Conservation (phyloP, 2,888 invertebrate species). For the Diadegma fenestrale region DNA sequence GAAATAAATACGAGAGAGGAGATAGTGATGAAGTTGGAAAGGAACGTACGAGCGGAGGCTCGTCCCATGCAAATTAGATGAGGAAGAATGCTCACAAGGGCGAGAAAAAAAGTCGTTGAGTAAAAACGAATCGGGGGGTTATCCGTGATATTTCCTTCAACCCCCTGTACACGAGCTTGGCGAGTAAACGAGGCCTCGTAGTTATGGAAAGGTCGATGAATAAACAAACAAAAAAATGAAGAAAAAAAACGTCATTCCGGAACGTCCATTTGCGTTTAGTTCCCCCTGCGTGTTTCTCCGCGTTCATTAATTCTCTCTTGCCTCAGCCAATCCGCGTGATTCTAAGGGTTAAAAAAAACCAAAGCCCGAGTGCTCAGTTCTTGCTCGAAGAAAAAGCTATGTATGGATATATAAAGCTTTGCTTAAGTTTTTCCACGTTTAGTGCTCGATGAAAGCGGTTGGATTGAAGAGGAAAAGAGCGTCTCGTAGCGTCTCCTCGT, state of each 20-base stretch:
- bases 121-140: slow-evolving; percentile 14
- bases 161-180: slow-evolving; percentile 23
- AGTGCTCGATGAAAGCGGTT: slow-evolving; percentile 16
- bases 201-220: background rate
- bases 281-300: slow-evolving; percentile 30
- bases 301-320: slow-evolving; percentile 54
- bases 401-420: slow-evolving; percentile 4
- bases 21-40: slow-evolving; percentile 5
- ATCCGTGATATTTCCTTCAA: slow-evolving; percentile 37
- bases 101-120: background rate
- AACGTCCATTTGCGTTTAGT: slow-evolving; percentile 38
- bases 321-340: slow-evolving; percentile 50
- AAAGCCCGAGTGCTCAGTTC: slow-evolving; percentile 27
- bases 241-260: background rate
- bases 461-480: slow-evolving; percentile 38
- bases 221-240: background rate
- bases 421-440: slow-evolving; percentile 26
- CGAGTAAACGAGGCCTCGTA: slow-evolving; percentile 32
- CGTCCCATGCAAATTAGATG: slow-evolving; percentile 33
- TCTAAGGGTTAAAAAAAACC: slow-evolving; percentile 36
- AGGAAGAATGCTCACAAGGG: background rate
- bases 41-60: background rate
- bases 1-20: slow-evolving; percentile 20
- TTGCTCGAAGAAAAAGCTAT: slow-evolving; percentile 36
- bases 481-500: slow-evolving; percentile 18